Conservation (phyloP, 1,140 invertebrate genomes). For the Ylistrum balloti region DNA sequence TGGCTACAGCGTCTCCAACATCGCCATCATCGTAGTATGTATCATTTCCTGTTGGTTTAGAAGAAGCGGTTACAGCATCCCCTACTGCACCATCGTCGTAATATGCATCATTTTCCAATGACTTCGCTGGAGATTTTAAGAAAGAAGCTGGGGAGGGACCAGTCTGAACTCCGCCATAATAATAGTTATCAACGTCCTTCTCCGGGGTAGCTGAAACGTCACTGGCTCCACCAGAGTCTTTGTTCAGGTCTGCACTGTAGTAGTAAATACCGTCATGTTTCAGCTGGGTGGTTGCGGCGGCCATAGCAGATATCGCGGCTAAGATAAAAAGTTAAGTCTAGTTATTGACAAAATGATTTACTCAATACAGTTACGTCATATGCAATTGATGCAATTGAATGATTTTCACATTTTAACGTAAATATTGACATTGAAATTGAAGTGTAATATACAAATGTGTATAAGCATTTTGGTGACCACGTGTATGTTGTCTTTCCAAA, state of each 20-base stretch:
- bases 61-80: not conserved
- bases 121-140: not conserved
- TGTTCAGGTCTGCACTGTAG: not conserved
- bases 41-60: not conserved
- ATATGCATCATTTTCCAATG: not conserved
- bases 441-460: too few relatives aligned
- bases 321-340: too few relatives aligned
- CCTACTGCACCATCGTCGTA: not conserved
- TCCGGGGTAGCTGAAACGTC: not conserved
- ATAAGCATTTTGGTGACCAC: too few relatives aligned
- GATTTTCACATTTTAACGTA: too few relatives aligned
- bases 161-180: not conserved
- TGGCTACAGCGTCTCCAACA: not conserved
- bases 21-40: not conserved
- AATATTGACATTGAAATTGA: too few relatives aligned
- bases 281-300: not conserved
- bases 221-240: not conserved
- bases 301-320: not conserved
- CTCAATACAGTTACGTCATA: too few relatives aligned
- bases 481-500: too few relatives aligned
- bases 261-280: conserved; percentile 5
- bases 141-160: not conserved
- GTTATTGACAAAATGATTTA: too few relatives aligned
- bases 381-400: too few relatives aligned
- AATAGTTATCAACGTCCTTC: not conserved